phyloP scores from a whole-genome alignment of 2,797 vertebrate species.

The Cryptoprocta ferox region DNA sequence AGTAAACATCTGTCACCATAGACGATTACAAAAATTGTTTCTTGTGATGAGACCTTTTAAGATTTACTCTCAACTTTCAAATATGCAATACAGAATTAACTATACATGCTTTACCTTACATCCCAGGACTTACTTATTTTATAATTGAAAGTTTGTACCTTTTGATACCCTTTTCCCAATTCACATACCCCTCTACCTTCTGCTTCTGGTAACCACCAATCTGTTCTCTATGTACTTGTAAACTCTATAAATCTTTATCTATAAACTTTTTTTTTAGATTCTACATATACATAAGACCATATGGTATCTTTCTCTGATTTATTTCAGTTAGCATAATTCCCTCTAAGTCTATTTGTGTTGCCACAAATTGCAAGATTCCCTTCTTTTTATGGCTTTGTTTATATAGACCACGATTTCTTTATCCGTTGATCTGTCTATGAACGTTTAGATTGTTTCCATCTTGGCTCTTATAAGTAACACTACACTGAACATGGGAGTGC shows the following conservation, averaged over 20 bases:
- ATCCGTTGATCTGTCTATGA: background rate
- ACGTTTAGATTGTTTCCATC: background rate
- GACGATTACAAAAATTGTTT: background rate
- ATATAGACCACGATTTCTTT: background rate
- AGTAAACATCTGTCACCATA: background rate
- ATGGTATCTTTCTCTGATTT: background rate
- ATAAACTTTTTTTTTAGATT: background rate
- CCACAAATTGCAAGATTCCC: background rate
- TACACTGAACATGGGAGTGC: background rate
- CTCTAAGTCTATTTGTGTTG: background rate
- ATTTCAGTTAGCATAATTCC: background rate
- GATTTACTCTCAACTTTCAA: background rate
- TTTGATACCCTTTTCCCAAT: background rate
- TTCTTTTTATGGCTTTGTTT: background rate
- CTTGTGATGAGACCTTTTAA: background rate
- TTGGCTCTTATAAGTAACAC: background rate
- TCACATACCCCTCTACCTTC: no score
- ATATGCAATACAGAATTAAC: background rate
- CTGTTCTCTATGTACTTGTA: background rate
- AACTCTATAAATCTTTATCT: background rate
- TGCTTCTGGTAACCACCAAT: background rate
- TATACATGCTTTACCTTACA: background rate
- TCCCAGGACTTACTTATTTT: background rate
- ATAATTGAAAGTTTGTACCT: background rate
- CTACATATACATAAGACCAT: background rate